Conservation (phyloP, 1,140 invertebrate genomes). For the Hyphantria cunea region DNA sequence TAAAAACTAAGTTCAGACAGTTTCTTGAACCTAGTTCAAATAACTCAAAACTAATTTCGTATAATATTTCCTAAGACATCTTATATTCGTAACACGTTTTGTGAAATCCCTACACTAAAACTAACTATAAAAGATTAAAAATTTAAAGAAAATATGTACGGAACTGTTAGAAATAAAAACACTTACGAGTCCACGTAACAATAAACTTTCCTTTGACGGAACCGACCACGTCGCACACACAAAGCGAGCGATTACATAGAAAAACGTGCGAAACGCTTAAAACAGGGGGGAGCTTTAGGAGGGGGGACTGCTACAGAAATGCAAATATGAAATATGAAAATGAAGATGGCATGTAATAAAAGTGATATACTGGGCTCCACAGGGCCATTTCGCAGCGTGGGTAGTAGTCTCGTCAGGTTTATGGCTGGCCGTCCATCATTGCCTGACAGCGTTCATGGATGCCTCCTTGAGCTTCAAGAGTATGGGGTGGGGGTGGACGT, state of each 20-base stretch:
- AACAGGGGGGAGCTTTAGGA: constrained; percentile 35
- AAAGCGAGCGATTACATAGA: constrained; percentile 68
- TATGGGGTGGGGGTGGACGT: constrained; percentile 35
- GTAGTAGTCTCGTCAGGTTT: constrained; percentile 81
- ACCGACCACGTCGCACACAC: constrained; percentile 42
- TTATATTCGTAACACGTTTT: too few relatives aligned
- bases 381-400: constrained; percentile 77
- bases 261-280: constrained; percentile 68
- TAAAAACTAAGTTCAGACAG: too few relatives aligned
- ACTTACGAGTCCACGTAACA: constrained; percentile 8
- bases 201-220: constrained; percentile 40
- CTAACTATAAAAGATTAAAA: too few relatives aligned
- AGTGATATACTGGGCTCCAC: constrained; percentile 82
- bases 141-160: constrained; percentile 15
- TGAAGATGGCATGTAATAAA: constrained; percentile 83
- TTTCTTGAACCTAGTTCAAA: too few relatives aligned
- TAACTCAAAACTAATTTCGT: too few relatives aligned
- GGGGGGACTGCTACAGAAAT: constrained; percentile 61
- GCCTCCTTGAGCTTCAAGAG: constrained; percentile 47
- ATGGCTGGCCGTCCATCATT: constrained; percentile 79
- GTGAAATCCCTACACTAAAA: too few relatives aligned
- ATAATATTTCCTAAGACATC: too few relatives aligned
- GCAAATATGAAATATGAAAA: constrained; percentile 84
- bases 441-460: constrained; percentile 72
- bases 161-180: constrained; percentile 13